A percentile compares a stretch with the other conserved stretches of the same genome.
Conservation (phyloP, 2,113 vertebrate genomes). For the Sturnira hondurensis region DNA sequence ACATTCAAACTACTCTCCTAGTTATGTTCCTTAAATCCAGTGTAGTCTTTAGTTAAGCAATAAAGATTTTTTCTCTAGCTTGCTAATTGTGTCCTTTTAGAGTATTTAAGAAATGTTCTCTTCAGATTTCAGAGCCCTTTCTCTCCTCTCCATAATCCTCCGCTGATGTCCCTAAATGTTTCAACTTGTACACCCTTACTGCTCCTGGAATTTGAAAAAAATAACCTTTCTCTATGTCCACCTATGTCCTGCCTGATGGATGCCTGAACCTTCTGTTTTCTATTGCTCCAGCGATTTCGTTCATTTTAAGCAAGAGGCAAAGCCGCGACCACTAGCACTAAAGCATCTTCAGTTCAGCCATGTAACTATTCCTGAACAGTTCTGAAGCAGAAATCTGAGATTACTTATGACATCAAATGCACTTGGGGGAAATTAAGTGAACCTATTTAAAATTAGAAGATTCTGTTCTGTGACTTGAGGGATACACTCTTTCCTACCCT, state of each 20-base stretch:
- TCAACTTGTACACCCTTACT: neutral
- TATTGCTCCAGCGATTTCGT: neutral
- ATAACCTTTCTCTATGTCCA: neutral
- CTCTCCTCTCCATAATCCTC: neutral
- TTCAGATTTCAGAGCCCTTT: neutral
- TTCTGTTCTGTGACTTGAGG: neutral
- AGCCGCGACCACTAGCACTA: neutral
- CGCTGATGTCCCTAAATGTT: neutral
- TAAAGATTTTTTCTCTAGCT: neutral
- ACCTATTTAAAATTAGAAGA: too few species aligned
- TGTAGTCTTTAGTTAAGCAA: neutral
- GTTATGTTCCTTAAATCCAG: neutral
- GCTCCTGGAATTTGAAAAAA: neutral
- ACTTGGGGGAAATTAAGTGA: neutral
- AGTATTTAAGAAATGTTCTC: accelerated
- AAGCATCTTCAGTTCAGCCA: neutral
- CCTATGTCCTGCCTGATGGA: neutral
- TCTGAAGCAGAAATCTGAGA: neutral
- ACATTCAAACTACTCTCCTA: neutral
- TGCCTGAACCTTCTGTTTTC: neutral
- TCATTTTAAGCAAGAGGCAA: neutral
- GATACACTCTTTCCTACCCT: neutral
- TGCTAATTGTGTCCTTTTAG: neutral
- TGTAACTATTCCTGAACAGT: neutral
- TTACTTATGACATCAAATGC: too few species aligned